These are phyloP conservation scores for Chrysaora quinquecirrha DNA, from an alignment of 30 jellyfish, hydroid and myxozoan genomes.

Conservation along the genomic window DNA sequence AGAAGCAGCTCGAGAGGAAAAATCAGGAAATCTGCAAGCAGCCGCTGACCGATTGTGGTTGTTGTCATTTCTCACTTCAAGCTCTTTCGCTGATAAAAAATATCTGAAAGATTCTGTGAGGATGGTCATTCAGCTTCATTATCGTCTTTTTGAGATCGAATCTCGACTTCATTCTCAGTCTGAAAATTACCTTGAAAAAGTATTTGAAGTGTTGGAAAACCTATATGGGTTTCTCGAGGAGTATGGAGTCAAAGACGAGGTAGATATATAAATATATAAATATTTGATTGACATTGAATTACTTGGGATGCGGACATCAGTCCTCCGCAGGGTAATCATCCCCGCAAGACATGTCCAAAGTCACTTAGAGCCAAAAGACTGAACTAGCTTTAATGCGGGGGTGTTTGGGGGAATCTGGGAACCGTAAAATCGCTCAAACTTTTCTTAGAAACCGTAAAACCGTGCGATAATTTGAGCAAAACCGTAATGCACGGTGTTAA, in stretches of 20 bases:
- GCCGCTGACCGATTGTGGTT: not conserved
- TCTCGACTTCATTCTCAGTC: not conserved
- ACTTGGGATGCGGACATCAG: too few relatives aligned
- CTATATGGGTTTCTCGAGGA: not conserved
- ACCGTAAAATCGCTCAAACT: too few relatives aligned
- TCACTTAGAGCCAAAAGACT: too few relatives aligned
- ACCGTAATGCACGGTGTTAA: too few relatives aligned
- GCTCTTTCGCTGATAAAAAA: not conserved
- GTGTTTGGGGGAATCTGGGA: too few relatives aligned
- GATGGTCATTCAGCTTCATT: not conserved
- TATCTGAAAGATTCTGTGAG: not conserved
- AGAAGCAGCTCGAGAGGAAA: not conserved
- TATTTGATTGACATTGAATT: too few relatives aligned
- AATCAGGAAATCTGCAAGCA: not conserved
- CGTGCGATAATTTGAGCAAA: too few relatives aligned
- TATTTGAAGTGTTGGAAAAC: not conserved
- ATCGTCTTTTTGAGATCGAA: not conserved
- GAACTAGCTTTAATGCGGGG: too few relatives aligned
- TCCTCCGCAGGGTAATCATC: too few relatives aligned
- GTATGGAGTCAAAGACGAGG: not conserved
- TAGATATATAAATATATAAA: too few relatives aligned
- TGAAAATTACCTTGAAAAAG: not conserved
- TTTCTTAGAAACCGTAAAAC: too few relatives aligned
- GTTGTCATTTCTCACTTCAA: not conserved
- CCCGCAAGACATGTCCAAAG: too few relatives aligned